phyloP scores from a whole-genome alignment of 2,888 invertebrate species.

The Flexamia atlantica region DNA sequence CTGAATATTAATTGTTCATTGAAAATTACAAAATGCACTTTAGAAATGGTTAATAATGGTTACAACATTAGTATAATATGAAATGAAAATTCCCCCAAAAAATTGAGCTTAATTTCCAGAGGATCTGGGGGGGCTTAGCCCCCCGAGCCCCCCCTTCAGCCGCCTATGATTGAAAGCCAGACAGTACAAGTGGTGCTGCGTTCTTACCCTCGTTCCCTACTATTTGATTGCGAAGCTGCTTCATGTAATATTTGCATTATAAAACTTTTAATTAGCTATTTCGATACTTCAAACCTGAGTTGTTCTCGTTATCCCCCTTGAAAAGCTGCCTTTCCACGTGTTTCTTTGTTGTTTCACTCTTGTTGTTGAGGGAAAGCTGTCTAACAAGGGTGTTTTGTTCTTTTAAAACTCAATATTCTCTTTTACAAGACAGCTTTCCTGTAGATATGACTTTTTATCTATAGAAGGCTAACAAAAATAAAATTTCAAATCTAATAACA shows the following conservation, averaged over 20 bases:
- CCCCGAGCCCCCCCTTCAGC: no score
- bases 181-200: not conserved
- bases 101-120: no score
- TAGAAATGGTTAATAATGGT: no score
- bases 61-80: no score
- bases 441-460: no score
- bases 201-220: constrained; percentile 6
- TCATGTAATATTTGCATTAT: constrained; percentile 35
- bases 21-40: no score
- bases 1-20: no score
- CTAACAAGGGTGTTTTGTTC: not conserved
- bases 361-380: not conserved
- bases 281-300: constrained; percentile 34
- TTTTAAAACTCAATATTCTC: not conserved
- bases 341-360: not conserved
- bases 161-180: constrained; percentile 8
- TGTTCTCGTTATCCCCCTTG: constrained; percentile 25
- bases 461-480: no score
- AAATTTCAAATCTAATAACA: no score
- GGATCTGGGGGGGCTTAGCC: no score
- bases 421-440: no score
- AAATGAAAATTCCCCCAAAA: no score
- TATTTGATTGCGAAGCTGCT: constrained; percentile 20
- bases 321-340: constrained; percentile 17
- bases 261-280: constrained; percentile 55